Percentiles rank a stretch among this genome's conserved stretches.
phyloP scores from a whole-genome alignment of 2,797 vertebrate species.

The Paguma larvata region DNA sequence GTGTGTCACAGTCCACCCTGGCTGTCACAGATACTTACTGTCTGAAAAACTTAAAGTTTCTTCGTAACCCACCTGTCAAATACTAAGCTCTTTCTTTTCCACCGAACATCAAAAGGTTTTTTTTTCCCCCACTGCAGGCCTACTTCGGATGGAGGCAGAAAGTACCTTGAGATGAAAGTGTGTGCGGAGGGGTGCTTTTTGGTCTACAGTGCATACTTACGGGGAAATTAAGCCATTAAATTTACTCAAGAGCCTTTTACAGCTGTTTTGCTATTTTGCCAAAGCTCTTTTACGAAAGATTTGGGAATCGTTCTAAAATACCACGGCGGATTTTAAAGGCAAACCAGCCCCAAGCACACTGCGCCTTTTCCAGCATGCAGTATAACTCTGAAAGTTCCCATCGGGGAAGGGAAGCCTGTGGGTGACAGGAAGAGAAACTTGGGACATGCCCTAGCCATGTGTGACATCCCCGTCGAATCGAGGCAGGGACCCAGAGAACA shows the following conservation, averaged over 20 bases:
- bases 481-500: background rate
- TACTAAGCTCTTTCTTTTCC: background rate
- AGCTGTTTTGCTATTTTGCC: conserved; percentile 73
- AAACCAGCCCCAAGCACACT: background rate
- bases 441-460: background rate
- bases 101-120: conserved; percentile 12
- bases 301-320: conserved; percentile 65
- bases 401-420: background rate
- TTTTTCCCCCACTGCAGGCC: background rate
- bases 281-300: conserved; percentile 71
- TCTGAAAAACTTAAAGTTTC: background rate
- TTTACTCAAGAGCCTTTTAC: conserved; percentile 76
- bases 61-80: conserved; percentile 59
- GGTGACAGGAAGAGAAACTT: background rate
- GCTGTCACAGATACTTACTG: background rate
- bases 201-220: conserved; percentile 38
- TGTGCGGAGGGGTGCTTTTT: background rate
- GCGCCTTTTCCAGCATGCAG: conserved; percentile 11
- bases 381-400: background rate
- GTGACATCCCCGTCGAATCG: background rate
- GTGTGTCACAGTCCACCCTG: background rate
- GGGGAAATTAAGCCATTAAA: conserved; percentile 64
- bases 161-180: conserved; percentile 18
- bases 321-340: conserved; percentile 50
- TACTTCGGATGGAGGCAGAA: conserved; percentile 38